Conservation (phyloP, 1,140 invertebrate genomes). For the Drosophila sturtevanti region DNA sequence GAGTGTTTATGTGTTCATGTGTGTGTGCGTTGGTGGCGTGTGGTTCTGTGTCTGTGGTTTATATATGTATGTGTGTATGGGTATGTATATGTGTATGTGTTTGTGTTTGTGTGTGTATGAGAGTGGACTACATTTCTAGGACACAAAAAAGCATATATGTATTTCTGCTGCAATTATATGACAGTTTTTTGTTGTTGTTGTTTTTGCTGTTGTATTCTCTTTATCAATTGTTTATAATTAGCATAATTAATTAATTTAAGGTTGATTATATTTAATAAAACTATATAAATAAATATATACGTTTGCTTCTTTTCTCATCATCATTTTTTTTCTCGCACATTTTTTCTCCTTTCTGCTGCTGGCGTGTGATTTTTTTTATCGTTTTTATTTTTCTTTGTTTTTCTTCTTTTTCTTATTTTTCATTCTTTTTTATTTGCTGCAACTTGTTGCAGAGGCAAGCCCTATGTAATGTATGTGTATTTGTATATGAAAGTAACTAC, state of each 20-base stretch:
- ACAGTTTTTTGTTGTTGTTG: conserved; percentile 21
- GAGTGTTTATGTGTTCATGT: conserved; percentile 32
- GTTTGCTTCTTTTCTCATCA: conserved; percentile 26
- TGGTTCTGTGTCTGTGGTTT: conserved; percentile 18
- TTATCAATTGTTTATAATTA: conserved; percentile 59
- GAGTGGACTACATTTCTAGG: conserved; percentile 63
- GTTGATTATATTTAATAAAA: conserved; percentile 56
- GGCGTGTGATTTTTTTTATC: not conserved
- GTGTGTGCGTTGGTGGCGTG: conserved; percentile 2
- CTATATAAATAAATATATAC: conserved; percentile 75
- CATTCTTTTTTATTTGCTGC: conserved; percentile 24
- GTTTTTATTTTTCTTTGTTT: not conserved
- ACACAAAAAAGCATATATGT: conserved; percentile 52
- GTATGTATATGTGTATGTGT: conserved; percentile 17
- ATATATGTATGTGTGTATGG: conserved; percentile 33
- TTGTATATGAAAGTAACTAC: not conserved
- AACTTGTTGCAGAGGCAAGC: conserved; percentile 5
- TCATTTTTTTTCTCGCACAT: conserved; percentile 13
- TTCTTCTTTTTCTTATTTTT: conserved; percentile 7
- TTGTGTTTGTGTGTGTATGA: conserved; percentile 29
- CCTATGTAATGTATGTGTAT: not conserved
- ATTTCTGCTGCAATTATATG: conserved; percentile 24
- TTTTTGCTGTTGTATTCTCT: conserved; percentile 32
- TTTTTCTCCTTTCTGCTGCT: conserved; percentile 8
- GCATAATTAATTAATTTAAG: conserved; percentile 64